Percentiles rank a stretch among this genome's conserved stretches.
Conservation (phyloP, 2,888 invertebrate genomes). For the Drosophila barbarae region DNA sequence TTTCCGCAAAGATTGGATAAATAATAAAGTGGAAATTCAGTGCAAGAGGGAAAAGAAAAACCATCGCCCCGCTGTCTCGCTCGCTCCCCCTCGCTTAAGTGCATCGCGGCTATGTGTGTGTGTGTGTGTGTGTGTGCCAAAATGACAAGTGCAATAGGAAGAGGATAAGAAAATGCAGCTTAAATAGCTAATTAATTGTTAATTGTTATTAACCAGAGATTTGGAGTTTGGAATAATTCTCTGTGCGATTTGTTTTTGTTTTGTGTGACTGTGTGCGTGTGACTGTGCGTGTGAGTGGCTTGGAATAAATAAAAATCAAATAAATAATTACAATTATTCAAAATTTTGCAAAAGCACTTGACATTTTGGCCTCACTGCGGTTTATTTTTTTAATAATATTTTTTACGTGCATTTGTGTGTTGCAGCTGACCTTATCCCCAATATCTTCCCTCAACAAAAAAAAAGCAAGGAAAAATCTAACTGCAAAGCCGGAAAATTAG, state of each 20-base stretch:
- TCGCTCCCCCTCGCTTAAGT: constrained; percentile 11
- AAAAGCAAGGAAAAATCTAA: constrained; percentile 5
- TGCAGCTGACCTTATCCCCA: constrained; percentile 27
- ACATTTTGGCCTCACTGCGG: constrained; percentile 10
- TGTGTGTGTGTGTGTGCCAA: constrained; percentile 21
- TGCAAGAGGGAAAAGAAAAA: constrained; percentile 8
- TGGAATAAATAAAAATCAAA: not conserved
- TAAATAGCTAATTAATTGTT: not conserved
- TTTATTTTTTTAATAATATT: constrained; percentile 25
- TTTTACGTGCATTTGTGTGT: constrained; percentile 31
- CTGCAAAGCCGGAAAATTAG: constrained; percentile 8
- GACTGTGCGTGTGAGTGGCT: constrained; percentile 5
- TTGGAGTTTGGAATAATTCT: not conserved
- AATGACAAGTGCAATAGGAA: constrained; percentile 28
- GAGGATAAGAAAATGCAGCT: constrained; percentile 4
- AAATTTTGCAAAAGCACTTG: constrained; percentile 10
- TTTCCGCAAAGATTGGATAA: constrained; percentile 21
- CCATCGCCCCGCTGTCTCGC: constrained; percentile 12
- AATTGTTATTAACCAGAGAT: not conserved
- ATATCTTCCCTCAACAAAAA: not conserved
- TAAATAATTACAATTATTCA: not conserved
- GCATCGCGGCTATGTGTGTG: constrained; percentile 11
- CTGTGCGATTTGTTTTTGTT: constrained; percentile 16
- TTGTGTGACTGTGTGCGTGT: constrained; percentile 4
- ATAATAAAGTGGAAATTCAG: constrained; percentile 13